A percentile compares a stretch with the other conserved stretches of the same genome.
Evolutionary conservation across 92 coral and sea anemone genomes (phyloP).

Genomic region (Montipora capitata): DNA sequence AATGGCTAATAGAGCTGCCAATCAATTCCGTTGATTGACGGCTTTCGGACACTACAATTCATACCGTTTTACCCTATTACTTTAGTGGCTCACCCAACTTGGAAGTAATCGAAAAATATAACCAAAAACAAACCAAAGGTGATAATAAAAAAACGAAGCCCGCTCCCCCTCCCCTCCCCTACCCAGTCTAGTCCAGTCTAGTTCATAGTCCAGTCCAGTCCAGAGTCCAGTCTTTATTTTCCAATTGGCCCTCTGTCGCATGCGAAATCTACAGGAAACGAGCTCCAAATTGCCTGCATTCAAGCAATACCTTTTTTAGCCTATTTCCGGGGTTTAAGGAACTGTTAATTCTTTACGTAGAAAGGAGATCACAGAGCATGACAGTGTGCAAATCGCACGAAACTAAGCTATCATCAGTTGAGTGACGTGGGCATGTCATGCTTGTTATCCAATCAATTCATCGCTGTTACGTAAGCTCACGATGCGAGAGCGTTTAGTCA

Average conservation of each 20-base stretch:
- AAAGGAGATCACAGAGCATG: conserved; percentile 81
- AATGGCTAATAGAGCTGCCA: too few relatives aligned
- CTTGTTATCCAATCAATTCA: conserved; percentile 77
- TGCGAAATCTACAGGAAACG: conserved; percentile 18
- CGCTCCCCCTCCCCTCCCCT: too few relatives aligned
- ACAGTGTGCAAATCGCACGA: conserved; percentile 35
- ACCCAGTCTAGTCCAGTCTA: too few relatives aligned
- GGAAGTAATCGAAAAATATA: too few relatives aligned
- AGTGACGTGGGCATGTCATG: conserved; percentile 81
- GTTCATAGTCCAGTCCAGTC: too few relatives aligned
- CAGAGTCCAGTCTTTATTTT: too few relatives aligned
- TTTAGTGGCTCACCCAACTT: too few relatives aligned
- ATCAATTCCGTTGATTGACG: too few relatives aligned
- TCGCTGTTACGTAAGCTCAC: conserved; percentile 30
- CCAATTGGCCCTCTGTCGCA: not conserved
- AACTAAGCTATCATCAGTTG: conserved; percentile 16
- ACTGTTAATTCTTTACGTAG: conserved; percentile 91
- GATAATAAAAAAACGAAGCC: too few relatives aligned
- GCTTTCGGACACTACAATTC: too few relatives aligned
- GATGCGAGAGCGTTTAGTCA: conserved; percentile 23
- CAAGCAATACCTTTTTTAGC: conserved; percentile 58
- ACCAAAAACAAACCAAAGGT: too few relatives aligned
- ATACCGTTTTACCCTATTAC: too few relatives aligned
- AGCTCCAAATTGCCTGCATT: conserved; percentile 57
- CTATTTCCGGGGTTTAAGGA: conserved; percentile 90